Percentiles rank a stretch among this genome's conserved stretches.
Evolutionary conservation across 2,113 vertebrate genomes (phyloP).

Genomic region (Erinaceus europaeus): DNA sequence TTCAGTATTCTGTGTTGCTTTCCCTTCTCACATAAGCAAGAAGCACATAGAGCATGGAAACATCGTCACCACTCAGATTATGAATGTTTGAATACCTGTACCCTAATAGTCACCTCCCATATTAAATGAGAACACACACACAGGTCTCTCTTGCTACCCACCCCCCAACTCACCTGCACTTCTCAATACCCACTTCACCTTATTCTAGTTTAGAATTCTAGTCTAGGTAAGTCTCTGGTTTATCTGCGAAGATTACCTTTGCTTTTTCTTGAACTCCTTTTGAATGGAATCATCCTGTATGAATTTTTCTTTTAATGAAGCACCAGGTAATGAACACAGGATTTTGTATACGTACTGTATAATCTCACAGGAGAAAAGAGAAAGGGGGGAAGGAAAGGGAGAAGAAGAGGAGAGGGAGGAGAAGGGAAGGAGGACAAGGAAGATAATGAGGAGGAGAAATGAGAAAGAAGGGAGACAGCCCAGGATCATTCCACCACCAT

Average conservation of each 20-base stretch:
- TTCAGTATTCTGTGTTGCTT: too few relatives aligned
- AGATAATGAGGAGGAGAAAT: too few relatives aligned
- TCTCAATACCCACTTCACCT: neutral
- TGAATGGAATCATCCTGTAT: neutral
- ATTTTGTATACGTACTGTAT: too few relatives aligned
- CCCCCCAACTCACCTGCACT: neutral
- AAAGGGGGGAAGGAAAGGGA: too few relatives aligned
- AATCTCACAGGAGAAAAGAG: too few relatives aligned
- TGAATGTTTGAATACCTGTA: neutral
- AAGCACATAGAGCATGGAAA: neutral
- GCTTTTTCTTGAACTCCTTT: neutral
- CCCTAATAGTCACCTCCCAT: neutral
- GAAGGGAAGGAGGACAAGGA: too few relatives aligned
- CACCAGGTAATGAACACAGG: too few relatives aligned
- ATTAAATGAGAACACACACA: neutral
- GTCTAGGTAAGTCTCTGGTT: rapidly evolving
- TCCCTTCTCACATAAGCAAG: neutral
- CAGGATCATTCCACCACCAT: too few relatives aligned
- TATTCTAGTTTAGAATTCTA: neutral
- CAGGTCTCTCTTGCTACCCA: neutral
- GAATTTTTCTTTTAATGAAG: too few relatives aligned
- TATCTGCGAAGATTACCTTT: neutral
- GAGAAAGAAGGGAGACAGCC: too few relatives aligned
- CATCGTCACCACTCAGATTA: neutral
- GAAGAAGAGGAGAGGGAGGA: too few relatives aligned